A percentile compares a stretch with the other conserved stretches of the same genome.
Conservation (phyloP, 2,113 vertebrate species). For the Chloroceryle aenea region DNA sequence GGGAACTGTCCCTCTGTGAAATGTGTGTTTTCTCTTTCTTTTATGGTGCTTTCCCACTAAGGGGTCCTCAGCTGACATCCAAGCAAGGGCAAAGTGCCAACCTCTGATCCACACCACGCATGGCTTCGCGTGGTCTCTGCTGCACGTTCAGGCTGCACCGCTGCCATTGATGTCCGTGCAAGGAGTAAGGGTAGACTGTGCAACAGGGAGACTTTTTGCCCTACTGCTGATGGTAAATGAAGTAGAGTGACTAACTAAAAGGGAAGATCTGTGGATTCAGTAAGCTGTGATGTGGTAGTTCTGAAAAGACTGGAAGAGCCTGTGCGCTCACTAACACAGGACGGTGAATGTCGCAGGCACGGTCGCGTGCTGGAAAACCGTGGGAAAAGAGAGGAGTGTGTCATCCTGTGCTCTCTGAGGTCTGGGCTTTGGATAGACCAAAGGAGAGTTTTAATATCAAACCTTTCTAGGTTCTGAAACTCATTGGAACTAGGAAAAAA, state of each 20-base stretch:
- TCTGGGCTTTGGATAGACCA: not conserved
- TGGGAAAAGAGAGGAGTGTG: not conserved
- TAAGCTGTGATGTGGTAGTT: not conserved
- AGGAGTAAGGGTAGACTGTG: not conserved
- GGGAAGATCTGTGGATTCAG: not conserved
- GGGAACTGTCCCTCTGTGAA: not conserved
- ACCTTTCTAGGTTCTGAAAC: not conserved
- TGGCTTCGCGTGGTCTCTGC: not conserved
- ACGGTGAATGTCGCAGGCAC: not conserved
- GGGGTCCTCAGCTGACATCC: not conserved
- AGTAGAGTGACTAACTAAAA: not conserved
- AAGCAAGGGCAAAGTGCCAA: not conserved
- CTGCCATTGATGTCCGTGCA: not conserved
- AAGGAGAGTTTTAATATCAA: not conserved
- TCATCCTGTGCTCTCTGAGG: not conserved
- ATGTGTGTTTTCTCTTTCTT: not conserved
- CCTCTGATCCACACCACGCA: rapidly evolving
- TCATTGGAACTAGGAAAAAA: not conserved
- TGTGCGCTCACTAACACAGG: not conserved
- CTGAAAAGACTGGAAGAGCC: not conserved
- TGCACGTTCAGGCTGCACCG: rapidly evolving
- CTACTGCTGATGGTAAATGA: not conserved
- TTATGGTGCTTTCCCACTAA: not conserved
- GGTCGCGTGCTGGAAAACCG: not conserved
- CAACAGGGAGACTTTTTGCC: not conserved